A percentile compares a stretch with the other conserved stretches of the same genome.
These are phyloP conservation scores for Dermochelys coriacea DNA, from an alignment of 2,797 vertebrate species.

Conservation along the genomic window DNA sequence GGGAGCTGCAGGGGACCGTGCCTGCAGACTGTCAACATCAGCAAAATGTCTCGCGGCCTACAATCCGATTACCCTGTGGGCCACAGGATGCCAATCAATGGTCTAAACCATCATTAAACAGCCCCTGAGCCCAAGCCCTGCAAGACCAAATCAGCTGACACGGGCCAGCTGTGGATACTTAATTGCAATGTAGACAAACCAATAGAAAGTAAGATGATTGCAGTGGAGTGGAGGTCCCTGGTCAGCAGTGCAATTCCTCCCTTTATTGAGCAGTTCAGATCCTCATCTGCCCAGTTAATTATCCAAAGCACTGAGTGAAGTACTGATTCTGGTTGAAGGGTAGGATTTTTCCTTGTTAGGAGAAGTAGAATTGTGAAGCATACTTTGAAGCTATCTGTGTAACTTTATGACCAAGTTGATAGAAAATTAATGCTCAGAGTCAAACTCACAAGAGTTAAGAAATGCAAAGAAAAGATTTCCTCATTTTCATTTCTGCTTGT, in stretches of 20 bases:
- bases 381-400: background rate
- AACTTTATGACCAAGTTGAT: background rate
- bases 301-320: background rate
- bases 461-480: background rate
- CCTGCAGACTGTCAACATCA: too few species aligned
- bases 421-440: background rate
- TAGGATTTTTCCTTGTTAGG: background rate
- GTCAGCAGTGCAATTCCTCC: background rate
- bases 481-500: background rate
- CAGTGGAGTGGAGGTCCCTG: background rate
- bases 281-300: background rate
- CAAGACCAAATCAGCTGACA: background rate
- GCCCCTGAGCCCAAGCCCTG: background rate
- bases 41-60: too few species aligned
- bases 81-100: too few species aligned
- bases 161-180: background rate
- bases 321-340: background rate
- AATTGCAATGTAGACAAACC: background rate
- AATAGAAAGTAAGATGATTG: background rate
- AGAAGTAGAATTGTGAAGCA: background rate
- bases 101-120: background rate
- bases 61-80: too few species aligned
- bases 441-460: background rate
- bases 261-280: background rate
- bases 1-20: too few species aligned